Conservation (phyloP, 2,888 invertebrate genomes). For the Diogma glabrata region DNA sequence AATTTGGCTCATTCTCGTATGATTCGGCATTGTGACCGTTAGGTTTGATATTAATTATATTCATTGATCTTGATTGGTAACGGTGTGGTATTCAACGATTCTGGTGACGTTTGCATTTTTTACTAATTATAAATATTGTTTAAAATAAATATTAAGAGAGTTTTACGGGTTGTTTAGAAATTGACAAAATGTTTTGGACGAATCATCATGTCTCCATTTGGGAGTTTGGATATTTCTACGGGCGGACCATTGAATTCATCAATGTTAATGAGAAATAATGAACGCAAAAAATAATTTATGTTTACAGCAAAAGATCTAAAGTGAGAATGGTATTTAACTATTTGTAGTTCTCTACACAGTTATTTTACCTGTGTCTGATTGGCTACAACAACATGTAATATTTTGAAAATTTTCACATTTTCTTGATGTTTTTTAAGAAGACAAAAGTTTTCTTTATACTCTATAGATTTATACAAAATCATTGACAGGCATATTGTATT, state of each 20-base stretch:
- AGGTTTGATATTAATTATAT: no score
- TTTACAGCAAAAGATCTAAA: neutral
- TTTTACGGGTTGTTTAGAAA: no score
- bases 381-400: neutral
- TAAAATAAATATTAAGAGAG: no score
- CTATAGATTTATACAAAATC: neutral
- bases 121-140: no score
- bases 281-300: neutral
- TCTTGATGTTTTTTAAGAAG: neutral
- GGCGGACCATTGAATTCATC: neutral
- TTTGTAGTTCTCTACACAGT: neutral
- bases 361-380: neutral
- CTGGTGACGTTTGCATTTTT: no score
- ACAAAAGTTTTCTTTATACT: neutral
- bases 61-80: no score
- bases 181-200: neutral
- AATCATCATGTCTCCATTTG: neutral
- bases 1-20: no score
- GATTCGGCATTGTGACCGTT: no score
- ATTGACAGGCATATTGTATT: neutral
- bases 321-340: neutral
- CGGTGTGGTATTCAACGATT: no score
- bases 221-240: neutral
- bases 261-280: neutral
- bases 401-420: neutral